A percentile compares a stretch with the other conserved stretches of the same genome.
Conservation (phyloP, 2,888 invertebrate species). For the Cyaniris semiargus region DNA sequence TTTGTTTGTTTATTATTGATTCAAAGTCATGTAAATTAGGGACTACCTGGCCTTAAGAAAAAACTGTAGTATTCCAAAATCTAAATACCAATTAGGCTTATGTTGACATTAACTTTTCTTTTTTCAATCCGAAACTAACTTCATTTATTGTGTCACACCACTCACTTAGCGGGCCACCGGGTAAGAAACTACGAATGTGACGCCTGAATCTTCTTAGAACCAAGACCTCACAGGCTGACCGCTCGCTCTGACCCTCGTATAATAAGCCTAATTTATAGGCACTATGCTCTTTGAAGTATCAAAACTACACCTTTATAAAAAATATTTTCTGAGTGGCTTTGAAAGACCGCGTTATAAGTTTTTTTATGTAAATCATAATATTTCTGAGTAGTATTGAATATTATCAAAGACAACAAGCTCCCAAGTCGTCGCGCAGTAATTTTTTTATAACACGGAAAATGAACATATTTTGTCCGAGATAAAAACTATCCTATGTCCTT, state of each 20-base stretch:
- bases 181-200: constrained; percentile 8
- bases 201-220: constrained; percentile 16
- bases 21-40: no score
- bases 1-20: no score
- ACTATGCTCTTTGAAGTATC: constrained; percentile 1
- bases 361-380: not conserved
- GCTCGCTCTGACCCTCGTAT: constrained; percentile 3
- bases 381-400: not conserved
- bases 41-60: no score
- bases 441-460: no score
- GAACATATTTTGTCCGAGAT: no score
- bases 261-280: constrained; percentile 25
- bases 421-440: not conserved
- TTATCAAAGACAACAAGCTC: not conserved
- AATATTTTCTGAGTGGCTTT: not conserved
- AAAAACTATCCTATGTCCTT: no score
- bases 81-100: no score
- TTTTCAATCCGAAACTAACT: not conserved
- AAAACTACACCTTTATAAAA: constrained; percentile 2
- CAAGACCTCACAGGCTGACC: constrained; percentile 24
- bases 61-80: no score
- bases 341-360: not conserved
- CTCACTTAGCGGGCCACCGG: constrained; percentile 24
- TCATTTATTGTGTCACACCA: constrained; percentile 16
- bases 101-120: not conserved